A percentile compares a stretch with the other conserved stretches of the same genome.
phyloP scores from a whole-genome alignment of 2,797 vertebrate species.

The Leptatherina wallacei region DNA sequence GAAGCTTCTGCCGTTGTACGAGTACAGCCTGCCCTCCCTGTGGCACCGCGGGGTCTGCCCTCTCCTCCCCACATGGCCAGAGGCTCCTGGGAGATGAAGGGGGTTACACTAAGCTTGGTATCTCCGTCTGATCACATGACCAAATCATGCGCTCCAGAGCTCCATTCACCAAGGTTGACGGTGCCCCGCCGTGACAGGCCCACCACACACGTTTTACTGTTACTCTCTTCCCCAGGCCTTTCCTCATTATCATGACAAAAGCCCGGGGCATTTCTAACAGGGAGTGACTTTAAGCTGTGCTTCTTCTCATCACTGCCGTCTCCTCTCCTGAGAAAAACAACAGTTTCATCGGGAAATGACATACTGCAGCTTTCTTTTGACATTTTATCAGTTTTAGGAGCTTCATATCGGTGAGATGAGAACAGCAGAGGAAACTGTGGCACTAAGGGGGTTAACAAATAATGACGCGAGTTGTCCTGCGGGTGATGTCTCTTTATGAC shows the following conservation, averaged over 20 bases:
- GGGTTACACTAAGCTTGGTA: conserved; percentile 59
- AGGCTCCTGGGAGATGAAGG: conserved; percentile 76
- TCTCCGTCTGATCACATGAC: conserved; percentile 77
- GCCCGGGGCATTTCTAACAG: conserved; percentile 69
- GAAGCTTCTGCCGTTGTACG: conserved; percentile 43
- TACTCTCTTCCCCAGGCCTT: conserved; percentile 70
- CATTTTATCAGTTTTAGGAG: conserved; percentile 42
- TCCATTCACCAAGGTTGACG: conserved; percentile 64
- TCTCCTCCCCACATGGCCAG: conserved; percentile 69
- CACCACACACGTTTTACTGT: conserved; percentile 73
- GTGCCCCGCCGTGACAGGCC: conserved; percentile 68
- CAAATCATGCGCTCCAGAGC: conserved; percentile 68
- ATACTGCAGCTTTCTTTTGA: conserved; percentile 34
- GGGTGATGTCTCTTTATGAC: conserved; percentile 31
- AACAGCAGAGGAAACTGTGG: conserved; percentile 43
- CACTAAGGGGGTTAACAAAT: conserved; percentile 17
- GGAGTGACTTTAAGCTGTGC: conserved; percentile 67
- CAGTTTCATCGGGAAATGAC: conserved; percentile 54
- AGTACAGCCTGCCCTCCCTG: conserved; percentile 50
- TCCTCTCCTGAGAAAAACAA: conserved; percentile 60
- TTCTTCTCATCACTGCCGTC: conserved; percentile 24
- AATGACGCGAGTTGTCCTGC: conserved; percentile 27
- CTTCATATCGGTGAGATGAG: conserved; percentile 51
- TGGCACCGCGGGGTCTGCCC: conserved; percentile 68
- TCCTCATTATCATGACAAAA: conserved; percentile 82